Percentiles rank a stretch among this genome's conserved stretches.
Evolutionary conservation across 2,888 invertebrate species (phyloP).

Genomic region (Philereme vetulata): DNA sequence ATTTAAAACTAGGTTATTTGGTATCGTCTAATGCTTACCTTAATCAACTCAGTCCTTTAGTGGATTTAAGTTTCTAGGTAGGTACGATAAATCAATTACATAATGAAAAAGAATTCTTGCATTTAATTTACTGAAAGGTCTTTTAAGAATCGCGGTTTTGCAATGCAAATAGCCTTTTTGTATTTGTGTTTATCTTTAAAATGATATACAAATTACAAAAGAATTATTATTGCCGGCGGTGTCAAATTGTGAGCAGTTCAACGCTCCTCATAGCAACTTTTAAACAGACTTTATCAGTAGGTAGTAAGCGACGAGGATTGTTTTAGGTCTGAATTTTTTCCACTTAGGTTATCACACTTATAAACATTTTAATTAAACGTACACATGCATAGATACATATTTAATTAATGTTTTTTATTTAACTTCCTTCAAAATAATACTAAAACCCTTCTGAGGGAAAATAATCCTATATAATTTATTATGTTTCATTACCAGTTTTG

Average conservation of each 20-base stretch:
- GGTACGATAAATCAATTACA: too few species aligned
- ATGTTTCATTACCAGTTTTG: too few species aligned
- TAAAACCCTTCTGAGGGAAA: too few species aligned
- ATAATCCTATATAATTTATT: too few species aligned
- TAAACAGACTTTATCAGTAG: constrained; percentile 1
- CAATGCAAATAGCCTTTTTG: neutral
- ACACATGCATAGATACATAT: too few species aligned
- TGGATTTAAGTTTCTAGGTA: too few species aligned
- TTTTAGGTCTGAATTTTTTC: neutral
- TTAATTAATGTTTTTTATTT: too few species aligned
- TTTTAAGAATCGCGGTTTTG: neutral
- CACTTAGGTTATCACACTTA: neutral
- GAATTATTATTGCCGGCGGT: neutral
- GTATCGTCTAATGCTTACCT: neutral
- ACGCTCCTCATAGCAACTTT: constrained; percentile 1
- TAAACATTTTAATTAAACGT: neutral
- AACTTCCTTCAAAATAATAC: too few species aligned
- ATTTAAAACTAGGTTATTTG: constrained; percentile 3
- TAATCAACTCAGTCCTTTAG: too few species aligned
- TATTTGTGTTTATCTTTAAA: neutral
- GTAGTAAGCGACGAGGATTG: neutral
- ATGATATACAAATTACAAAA: constrained; percentile 2
- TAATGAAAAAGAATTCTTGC: too few species aligned
- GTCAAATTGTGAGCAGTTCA: neutral
- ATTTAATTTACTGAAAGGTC: too few species aligned